phyloP scores from a whole-genome alignment of 1,140 invertebrate genomes.

The Zaprionus camerounensis region DNA sequence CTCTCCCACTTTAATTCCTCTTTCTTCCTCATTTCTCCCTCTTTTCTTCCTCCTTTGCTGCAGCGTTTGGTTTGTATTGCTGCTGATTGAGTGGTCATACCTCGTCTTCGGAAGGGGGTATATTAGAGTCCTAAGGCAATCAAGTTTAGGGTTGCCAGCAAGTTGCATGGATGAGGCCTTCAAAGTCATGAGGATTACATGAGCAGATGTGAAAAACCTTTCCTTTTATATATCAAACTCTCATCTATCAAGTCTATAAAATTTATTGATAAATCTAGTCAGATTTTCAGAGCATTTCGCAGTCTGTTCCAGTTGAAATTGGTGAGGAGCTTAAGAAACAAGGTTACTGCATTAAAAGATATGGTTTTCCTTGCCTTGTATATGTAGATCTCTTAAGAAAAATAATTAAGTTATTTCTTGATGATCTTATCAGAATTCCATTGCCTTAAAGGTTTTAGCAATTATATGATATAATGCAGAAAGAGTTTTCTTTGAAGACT shows the following conservation, averaged over 20 bases:
- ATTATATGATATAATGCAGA: too few relatives aligned
- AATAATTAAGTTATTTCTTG: too few relatives aligned
- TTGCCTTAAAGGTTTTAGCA: too few relatives aligned
- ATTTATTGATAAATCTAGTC: not conserved
- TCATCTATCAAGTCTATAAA: not conserved
- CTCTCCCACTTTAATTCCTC: not conserved
- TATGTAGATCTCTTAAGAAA: too few relatives aligned
- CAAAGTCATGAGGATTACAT: not conserved
- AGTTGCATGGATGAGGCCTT: not conserved
- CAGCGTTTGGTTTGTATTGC: slow-evolving; percentile 14
- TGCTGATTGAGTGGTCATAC: slow-evolving; percentile 71
- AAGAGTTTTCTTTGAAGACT: too few relatives aligned
- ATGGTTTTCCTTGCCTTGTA: too few relatives aligned
- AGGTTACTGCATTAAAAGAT: too few relatives aligned
- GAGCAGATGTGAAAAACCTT: not conserved
- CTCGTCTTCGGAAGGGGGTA: slow-evolving; percentile 16
- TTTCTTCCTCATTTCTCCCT: not conserved
- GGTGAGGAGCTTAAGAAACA: too few relatives aligned
- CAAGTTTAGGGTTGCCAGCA: not conserved
- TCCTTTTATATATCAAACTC: not conserved
- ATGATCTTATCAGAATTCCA: too few relatives aligned
- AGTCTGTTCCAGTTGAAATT: not conserved
- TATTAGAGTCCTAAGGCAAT: not conserved
- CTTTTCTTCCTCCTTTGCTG: not conserved
- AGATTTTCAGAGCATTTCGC: not conserved